Evolutionary conservation across 2,797 vertebrate species (phyloP), one percentile per base, ranked within the genome.

Genomic region (Cercopithecus petaurista): DNA sequence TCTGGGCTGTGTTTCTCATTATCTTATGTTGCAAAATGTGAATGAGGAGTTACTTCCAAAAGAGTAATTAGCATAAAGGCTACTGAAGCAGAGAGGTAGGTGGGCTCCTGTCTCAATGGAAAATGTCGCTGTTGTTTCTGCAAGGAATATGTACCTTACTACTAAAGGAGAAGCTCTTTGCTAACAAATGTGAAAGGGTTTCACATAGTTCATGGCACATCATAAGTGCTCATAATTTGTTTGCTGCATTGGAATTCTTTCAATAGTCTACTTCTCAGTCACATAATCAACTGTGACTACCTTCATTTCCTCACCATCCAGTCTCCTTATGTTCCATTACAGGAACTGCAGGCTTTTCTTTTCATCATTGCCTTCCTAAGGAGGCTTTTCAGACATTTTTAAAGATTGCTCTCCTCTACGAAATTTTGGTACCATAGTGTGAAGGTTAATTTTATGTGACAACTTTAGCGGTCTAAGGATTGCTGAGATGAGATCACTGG

Each of bases 11-110:
- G 91, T 79, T 97, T 95, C 92, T 81, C 75, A 33, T 95, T 80
- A 96, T 96, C 88, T 92, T 79, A 19, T 73, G 93, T 97, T 97
- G 96, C 95, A 97, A 97, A 83, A 95, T n/a, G 61, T 88, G 79
- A 95, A 79, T 14, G 41, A 92, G 91, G 82, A 73, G 76, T 79
- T 86, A 90, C 72, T 90, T 94, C 48, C 92, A 76, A 96, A 55
- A 75, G 81, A 52, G 24, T 90, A 64, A 97, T 97, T 88, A 97
- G 85, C 97, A 96, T 90, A 72, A 90, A 96, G 93, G 52, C 55
- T 85, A 57, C 82, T 19, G 19, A 84, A 95, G 90, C 59, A 15
- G 39, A 41, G 84, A 87, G 36, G 19, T 39, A 94, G 50, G 73
- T 80, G 55, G 77, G 57, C 76, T 79, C n/a, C 84, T 19, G 59